Conservation (phyloP, 1,140 invertebrate genomes). For the Colletes gigas region DNA sequence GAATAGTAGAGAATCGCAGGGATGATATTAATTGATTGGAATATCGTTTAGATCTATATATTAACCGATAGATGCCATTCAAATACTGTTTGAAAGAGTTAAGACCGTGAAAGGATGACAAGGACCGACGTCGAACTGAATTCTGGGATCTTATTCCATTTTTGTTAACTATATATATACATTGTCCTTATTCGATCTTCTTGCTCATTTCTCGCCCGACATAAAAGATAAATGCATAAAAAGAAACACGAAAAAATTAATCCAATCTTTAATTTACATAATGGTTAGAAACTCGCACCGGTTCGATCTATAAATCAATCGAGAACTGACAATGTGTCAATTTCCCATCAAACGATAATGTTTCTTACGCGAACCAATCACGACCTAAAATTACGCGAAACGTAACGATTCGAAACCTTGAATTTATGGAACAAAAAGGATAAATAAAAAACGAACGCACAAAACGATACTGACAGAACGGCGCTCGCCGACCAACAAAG, state of each 20-base stretch:
- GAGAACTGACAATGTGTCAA: not conserved
- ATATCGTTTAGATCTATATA: too few species aligned
- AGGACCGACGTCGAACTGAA: too few species aligned
- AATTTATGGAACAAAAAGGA: too few species aligned
- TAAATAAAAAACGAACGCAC: not conserved
- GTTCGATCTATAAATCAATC: not conserved
- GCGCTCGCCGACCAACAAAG: slow-evolving; percentile 17
- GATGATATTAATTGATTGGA: too few species aligned
- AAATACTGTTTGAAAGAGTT: too few species aligned
- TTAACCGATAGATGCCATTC: too few species aligned
- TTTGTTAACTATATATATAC: not conserved
- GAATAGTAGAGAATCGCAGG: too few species aligned
- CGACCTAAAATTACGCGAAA: not conserved
- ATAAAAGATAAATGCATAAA: not conserved
- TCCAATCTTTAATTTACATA: not conserved
- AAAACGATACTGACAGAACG: not conserved
- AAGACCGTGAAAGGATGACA: too few species aligned
- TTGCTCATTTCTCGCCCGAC: not conserved
- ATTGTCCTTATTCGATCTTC: not conserved
- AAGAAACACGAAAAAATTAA: not conserved
- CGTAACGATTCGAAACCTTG: too few species aligned
- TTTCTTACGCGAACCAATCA: too few species aligned
- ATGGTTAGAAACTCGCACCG: not conserved
- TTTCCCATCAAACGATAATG: too few species aligned
- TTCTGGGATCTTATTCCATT: not conserved